A percentile compares a stretch with the other conserved stretches of the same genome.
phyloP scores from a whole-genome alignment of 2,797 vertebrate genomes.

The Falco rusticolus region DNA sequence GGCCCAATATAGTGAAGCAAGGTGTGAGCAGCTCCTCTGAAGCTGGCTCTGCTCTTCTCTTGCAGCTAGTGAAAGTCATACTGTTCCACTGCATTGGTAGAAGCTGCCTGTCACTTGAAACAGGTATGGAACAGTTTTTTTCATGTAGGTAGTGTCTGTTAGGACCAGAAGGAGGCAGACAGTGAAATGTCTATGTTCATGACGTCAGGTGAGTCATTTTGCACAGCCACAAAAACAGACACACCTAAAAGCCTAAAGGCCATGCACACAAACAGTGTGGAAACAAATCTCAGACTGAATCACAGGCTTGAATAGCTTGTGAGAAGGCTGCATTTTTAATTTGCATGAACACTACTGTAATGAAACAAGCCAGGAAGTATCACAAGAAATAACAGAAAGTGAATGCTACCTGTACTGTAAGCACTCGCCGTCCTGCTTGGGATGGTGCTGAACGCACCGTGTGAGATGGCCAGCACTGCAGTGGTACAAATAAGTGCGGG shows the following conservation, averaged over 20 bases:
- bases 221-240: background rate
- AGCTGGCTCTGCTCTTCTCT: background rate
- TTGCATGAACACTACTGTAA: background rate
- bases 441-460: background rate
- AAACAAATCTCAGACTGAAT: background rate
- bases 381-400: background rate
- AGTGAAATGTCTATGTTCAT: background rate
- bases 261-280: background rate
- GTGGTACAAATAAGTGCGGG: background rate
- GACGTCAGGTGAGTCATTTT: background rate
- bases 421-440: fast-evolving
- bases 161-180: background rate
- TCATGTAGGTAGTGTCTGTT: background rate
- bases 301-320: background rate
- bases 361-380: background rate
- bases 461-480: background rate
- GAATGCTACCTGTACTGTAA: background rate
- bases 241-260: background rate
- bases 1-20: background rate
- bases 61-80: background rate
- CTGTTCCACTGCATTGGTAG: background rate
- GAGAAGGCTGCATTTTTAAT: background rate
- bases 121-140: background rate
- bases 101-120: background rate
- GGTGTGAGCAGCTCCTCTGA: background rate